Conservation (phyloP, 2,888 invertebrate species). For the Yponomeuta cagnagella region DNA sequence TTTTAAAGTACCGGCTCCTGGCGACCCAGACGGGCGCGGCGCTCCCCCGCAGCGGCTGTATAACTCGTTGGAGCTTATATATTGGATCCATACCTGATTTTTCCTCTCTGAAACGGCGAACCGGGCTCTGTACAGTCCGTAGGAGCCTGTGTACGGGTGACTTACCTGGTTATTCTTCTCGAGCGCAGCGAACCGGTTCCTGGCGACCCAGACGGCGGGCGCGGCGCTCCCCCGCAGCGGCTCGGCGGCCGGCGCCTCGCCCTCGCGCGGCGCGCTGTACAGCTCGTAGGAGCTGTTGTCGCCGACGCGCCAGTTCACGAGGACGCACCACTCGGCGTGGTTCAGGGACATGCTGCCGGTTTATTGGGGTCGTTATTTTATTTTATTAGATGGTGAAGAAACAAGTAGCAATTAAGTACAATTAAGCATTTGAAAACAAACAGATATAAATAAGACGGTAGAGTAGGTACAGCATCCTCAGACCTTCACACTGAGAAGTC, state of each 20-base stretch:
- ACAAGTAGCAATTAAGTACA: no score
- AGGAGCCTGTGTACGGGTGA: no score
- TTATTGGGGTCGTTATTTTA: background rate
- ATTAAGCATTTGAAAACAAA: no score
- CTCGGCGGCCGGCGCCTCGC: conserved; percentile 79
- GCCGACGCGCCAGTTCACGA: conserved; percentile 85
- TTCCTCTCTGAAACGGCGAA: conserved; percentile 93
- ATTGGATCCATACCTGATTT: conserved; percentile 76
- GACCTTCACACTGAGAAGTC: no score
- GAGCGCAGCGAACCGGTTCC: conserved; percentile 95
- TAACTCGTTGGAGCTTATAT: background rate
- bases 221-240: conserved; percentile 87
- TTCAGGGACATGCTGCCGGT: conserved; percentile 92
- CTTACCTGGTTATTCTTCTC: conserved; percentile 87
- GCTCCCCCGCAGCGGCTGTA: background rate
- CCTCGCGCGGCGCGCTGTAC: conserved; percentile 89
- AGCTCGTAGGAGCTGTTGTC: conserved; percentile 97
- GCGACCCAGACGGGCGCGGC: no score
- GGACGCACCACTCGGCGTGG: conserved; percentile 96
- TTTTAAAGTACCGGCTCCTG: no score
- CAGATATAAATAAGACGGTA: no score
- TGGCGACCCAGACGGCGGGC: conserved; percentile 95
- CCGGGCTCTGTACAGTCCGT: conserved; percentile 78
- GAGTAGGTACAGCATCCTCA: no score
- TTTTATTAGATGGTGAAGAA: no score